phyloP scores from a whole-genome alignment of 2,113 vertebrate genomes.

The Nothobranchius furzeri region DNA sequence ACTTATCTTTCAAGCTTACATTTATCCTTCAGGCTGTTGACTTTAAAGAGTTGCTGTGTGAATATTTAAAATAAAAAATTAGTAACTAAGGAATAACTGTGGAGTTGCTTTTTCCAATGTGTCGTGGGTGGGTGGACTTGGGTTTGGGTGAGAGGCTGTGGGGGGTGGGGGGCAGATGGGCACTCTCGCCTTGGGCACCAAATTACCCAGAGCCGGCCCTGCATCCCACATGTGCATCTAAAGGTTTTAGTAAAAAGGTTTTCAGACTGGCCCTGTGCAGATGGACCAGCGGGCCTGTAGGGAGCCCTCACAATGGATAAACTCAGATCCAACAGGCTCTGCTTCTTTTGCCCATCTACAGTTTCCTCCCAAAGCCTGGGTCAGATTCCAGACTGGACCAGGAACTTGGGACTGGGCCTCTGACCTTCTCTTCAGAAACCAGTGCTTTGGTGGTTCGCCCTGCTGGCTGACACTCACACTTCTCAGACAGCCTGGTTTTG shows the following conservation, averaged over 20 bases:
- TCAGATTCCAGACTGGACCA: constrained; percentile 37
- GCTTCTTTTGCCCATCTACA: constrained; percentile 22
- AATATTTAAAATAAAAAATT: too few species aligned
- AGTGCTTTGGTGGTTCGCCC: constrained; percentile 1
- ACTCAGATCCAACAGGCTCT: constrained; percentile 17
- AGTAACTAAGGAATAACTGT: too few species aligned
- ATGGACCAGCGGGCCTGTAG: background rate
- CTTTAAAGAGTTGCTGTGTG: too few species aligned
- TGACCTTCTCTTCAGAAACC: constrained; percentile 14
- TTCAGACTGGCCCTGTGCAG: constrained; percentile 30
- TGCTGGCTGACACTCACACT: background rate
- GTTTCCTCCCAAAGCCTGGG: constrained; percentile 12
- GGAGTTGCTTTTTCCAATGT: too few species aligned
- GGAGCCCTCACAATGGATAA: constrained; percentile 4
- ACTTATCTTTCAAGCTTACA: too few species aligned
- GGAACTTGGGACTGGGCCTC: constrained; percentile 3
- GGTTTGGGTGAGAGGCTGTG: too few species aligned
- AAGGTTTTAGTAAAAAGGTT: constrained; percentile 7
- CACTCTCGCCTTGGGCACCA: too few species aligned
- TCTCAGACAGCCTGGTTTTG: constrained; percentile 8
- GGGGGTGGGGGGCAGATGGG: too few species aligned
- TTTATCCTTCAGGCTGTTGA: too few species aligned
- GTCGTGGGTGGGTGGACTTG: too few species aligned
- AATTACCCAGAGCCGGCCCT: too few species aligned
- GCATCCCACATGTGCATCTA: constrained; percentile 3